Conservation (phyloP, 2,113 vertebrate species). For the Dunckerocampus dactyliophorus region DNA sequence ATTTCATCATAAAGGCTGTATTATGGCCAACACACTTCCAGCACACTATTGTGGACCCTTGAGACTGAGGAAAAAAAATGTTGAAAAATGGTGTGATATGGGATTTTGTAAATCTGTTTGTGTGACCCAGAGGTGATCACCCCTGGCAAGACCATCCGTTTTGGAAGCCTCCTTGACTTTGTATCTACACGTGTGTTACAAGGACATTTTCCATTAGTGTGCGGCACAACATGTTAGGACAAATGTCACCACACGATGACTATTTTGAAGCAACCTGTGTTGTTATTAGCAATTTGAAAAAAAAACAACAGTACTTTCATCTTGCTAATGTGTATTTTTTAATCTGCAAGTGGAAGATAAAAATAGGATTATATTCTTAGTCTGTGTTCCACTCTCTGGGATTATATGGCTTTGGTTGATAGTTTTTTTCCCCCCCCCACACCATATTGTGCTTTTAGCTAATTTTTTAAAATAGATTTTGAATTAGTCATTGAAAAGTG, state of each 20-base stretch:
- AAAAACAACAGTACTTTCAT: constrained; percentile 42
- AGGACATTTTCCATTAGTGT: constrained; percentile 10
- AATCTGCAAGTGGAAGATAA: constrained; percentile 40
- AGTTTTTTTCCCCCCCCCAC: too few relatives aligned
- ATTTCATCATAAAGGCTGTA: neutral
- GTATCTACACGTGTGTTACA: constrained; percentile 1
- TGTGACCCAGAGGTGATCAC: constrained; percentile 25
- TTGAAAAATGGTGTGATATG: too few relatives aligned
- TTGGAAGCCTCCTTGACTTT: neutral
- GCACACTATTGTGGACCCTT: too few relatives aligned
- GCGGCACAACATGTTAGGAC: neutral
- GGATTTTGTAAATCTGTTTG: neutral
- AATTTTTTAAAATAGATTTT: too few relatives aligned
- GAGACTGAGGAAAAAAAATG: too few relatives aligned
- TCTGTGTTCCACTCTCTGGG: constrained; percentile 56
- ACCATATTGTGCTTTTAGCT: too few relatives aligned
- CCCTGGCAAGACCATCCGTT: too few relatives aligned
- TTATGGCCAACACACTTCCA: neutral
- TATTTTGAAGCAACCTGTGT: neutral
- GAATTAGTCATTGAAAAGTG: too few relatives aligned
- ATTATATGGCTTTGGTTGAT: constrained; percentile 67
- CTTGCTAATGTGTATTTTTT: constrained; percentile 26
- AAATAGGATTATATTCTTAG: constrained; percentile 68
- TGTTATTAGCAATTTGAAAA: constrained; percentile 17
- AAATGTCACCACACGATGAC: constrained; percentile 11